Base-by-base conservation (phyloP, 1,140 invertebrate species). In the Carposina sasakii region DNA sequence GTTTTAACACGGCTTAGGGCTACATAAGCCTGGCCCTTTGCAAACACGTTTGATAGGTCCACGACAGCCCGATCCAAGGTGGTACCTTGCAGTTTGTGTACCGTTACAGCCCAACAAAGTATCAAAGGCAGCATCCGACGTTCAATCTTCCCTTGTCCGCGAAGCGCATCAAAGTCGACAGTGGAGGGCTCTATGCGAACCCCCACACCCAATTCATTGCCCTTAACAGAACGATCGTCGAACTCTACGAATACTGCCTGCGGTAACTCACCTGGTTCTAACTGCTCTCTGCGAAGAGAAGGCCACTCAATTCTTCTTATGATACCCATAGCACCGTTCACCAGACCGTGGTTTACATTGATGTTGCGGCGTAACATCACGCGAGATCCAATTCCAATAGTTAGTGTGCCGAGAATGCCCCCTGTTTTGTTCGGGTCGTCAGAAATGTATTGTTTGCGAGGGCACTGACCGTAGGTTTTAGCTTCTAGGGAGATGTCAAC, bases 361-460 rank as follows among this genome's bases (percentile, higher is more conserved):
- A 76, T 60, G 46, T 79, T 77, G 9, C 47, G 60, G 36, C 70
- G 21, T 39, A 76, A 56, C 71, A 79, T 76, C 12, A 75, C 63
- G 48, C 59, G 69, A 17, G 63, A 53, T 30, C 56, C 57, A 6
- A 57, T 44, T 24, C 57, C 57, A 39, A 66, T 60, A 52, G 48
- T 53, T n/a, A 71, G 30, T 36, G 39, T 48, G 19, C 46, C 48
- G 10, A 48, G 55, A 21, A 63, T 17, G 24, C 53, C 53, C 17
- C 43, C 53, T 1, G 47, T 50, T 46, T 50, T 50, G 21, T 55
- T 55, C 6, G 45, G 31, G 23, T 54, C 46, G 4, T 22, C n/a
- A 19, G 34, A 20, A 37, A 37, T 37, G 19, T 5, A 17, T 19
- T 37, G 2, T 17, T 37, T 20, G 15, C 15, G 34, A 5, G 34